phyloP scores from a whole-genome alignment of 2,888 invertebrate genomes.

The Hemithea aestivaria region DNA sequence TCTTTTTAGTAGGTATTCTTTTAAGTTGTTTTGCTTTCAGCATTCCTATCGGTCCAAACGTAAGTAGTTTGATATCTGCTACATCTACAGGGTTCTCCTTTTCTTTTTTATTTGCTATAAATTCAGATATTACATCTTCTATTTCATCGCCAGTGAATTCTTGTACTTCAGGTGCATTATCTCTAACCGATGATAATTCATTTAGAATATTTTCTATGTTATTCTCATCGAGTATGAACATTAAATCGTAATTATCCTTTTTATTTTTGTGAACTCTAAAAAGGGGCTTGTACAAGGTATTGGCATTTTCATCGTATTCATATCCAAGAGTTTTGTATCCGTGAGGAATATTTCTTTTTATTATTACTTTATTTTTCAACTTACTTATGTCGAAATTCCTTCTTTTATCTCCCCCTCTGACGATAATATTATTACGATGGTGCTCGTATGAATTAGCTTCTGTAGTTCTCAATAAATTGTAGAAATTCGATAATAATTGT shows the following conservation, averaged over 20 bases:
- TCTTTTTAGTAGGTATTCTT: too few relatives aligned
- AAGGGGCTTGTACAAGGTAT: conserved; percentile 33
- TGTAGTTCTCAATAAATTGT: conserved; percentile 1
- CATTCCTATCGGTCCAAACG: too few relatives aligned
- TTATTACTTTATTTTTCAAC: conserved; percentile 14
- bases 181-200: too few relatives aligned
- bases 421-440: not conserved
- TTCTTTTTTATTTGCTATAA: too few relatives aligned
- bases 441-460: too few relatives aligned
- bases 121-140: too few relatives aligned
- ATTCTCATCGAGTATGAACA: conserved; percentile 4
- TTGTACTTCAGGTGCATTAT: not conserved
- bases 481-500: not conserved
- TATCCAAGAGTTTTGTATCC: conserved; percentile 13
- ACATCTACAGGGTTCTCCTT: too few relatives aligned
- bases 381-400: conserved; percentile 1
- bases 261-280: conserved; percentile 28
- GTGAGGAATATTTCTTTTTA: conserved; percentile 33
- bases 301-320: conserved; percentile 30
- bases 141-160: too few relatives aligned
- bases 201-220: not conserved
- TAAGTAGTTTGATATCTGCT: too few relatives aligned
- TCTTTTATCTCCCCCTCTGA: not conserved
- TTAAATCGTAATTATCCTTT: conserved; percentile 3
- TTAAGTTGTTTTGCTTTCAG: too few relatives aligned